Evolutionary conservation across 2,888 invertebrate genomes (phyloP), one percentile per base, ranked within the genome.

Genomic region (Eilema depressum): DNA sequence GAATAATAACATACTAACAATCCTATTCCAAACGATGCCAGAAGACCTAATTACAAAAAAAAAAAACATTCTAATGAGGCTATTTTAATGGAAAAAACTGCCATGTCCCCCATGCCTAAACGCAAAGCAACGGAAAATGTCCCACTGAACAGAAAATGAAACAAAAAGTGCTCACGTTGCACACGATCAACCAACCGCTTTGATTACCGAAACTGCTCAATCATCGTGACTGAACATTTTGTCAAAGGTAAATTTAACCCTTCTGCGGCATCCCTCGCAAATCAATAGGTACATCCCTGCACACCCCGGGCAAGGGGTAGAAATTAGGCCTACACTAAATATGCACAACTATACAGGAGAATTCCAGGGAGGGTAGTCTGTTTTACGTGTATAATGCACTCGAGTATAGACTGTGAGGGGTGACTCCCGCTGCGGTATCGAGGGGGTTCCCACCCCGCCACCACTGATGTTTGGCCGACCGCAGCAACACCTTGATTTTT

Each of bases 331-430:
- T 85, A 83, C 89, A 82, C 82, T 81, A 82, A 86, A 89, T 90
- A 91, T 93, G 94, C 94, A 94, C 92, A 91, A 92, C 92, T 93
- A 93, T 90, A 88, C 83, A 82, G 61, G 74, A 78, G 89, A 89
- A 88, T 88, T 88, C 85, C 87, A 82, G 87, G 89, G 88, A 67
- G 87, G 88, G 87, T 80, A 87, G 89, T 86, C 87, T 89, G 89
- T 89, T 90, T 89, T 88, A 91, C 89, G 88, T 81, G 82, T 93
- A 93, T 94, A 93, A 91, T 94, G 94, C 94, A 94, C 88, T 92
- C 87, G 87, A 91, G 89, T 93, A 92, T 91, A 91, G 90, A 80
- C 82, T 83, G 80, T 75, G 74, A 83, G 82, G 82, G 85, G 81
- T 85, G 81, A 83, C 41, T 63, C 69, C 76, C 78, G 75, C 81